These are phyloP conservation scores for Glareola pratincola DNA, from an alignment of 2,113 vertebrate genomes.

Conservation along the genomic window DNA sequence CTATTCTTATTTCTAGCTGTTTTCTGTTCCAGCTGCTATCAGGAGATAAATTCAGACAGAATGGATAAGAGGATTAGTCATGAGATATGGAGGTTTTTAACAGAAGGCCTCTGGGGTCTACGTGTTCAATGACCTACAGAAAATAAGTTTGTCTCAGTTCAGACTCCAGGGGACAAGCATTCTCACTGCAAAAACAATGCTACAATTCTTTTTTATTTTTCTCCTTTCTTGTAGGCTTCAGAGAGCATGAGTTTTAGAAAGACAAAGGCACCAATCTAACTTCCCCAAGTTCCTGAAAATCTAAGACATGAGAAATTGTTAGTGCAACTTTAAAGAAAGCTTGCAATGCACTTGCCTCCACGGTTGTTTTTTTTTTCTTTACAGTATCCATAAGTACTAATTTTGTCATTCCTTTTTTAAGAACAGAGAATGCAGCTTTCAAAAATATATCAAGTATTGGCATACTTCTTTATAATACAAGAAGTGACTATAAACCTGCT, in stretches of 20 bases:
- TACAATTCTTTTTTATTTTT: not conserved
- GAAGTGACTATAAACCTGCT: not conserved
- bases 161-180: not conserved
- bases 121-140: not conserved
- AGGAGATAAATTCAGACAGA: not conserved
- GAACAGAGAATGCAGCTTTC: not conserved
- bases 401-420: not conserved
- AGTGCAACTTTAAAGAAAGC: not conserved
- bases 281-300: not conserved
- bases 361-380: not conserved
- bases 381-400: not conserved
- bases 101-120: not conserved
- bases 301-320: not conserved
- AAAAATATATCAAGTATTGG: not conserved
- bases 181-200: not conserved
- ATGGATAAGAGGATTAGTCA: not conserved
- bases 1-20: not conserved
- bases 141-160: not conserved
- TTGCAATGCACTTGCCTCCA: not conserved
- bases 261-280: not conserved
- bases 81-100: not conserved
- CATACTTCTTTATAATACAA: not conserved
- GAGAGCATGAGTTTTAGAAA: not conserved
- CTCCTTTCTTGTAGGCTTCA: not conserved
- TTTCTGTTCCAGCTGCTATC: not conserved